These are phyloP conservation scores for Hesperophylax magnus DNA, from an alignment of 1,140 invertebrate genomes.

Conservation along the genomic window DNA sequence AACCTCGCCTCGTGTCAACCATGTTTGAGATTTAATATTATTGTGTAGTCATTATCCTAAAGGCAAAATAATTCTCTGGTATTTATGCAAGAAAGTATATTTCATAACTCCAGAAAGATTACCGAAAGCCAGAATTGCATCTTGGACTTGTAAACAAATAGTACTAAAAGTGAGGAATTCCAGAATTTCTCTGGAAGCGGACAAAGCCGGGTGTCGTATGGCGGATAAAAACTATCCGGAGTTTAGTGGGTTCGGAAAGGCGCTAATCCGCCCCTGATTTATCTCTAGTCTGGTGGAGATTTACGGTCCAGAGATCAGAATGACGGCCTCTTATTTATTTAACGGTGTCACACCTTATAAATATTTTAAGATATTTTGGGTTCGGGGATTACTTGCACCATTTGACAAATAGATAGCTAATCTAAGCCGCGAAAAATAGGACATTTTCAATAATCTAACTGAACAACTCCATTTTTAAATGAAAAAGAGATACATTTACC, in stretches of 20 bases:
- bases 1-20: too few relatives aligned
- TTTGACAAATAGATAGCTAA: conserved; percentile 32
- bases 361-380: conserved; percentile 56
- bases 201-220: conserved; percentile 15
- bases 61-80: too few relatives aligned
- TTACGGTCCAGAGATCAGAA: conserved; percentile 46
- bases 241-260: conserved; percentile 40
- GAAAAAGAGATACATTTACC: too few relatives aligned
- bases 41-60: too few relatives aligned
- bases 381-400: conserved; percentile 49
- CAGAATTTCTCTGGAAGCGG: conserved; percentile 3
- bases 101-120: too few relatives aligned
- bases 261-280: conserved; percentile 48
- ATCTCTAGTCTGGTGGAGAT: conserved; percentile 44
- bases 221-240: conserved; percentile 42
- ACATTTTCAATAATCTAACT: conserved; percentile 6
- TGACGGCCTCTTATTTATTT: conserved; percentile 50
- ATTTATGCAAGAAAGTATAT: too few relatives aligned
- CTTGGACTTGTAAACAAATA: not conserved
- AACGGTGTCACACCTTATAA: conserved; percentile 46
- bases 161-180: conserved; percentile 18
- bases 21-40: too few relatives aligned
- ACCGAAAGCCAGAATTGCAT: too few relatives aligned
- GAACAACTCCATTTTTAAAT: too few relatives aligned
- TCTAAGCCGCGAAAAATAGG: conserved; percentile 37